A percentile compares a stretch with the other conserved stretches of the same genome.
phyloP scores from a whole-genome alignment of 2,113 vertebrate species.

The Colistium nudipinnis region DNA sequence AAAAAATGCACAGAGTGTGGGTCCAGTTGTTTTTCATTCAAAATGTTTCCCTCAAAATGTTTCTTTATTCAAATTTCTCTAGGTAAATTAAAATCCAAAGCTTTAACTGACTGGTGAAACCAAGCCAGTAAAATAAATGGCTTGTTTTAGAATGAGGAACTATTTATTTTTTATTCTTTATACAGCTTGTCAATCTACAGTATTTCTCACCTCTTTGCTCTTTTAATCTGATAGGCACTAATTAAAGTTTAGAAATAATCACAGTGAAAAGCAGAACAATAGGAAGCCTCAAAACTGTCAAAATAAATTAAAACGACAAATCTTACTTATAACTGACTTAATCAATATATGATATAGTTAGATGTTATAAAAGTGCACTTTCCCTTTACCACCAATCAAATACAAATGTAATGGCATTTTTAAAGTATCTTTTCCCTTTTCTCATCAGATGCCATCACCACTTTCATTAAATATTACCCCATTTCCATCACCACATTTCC shows the following conservation, averaged over 20 bases:
- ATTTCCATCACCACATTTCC: neutral
- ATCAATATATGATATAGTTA: too few species aligned
- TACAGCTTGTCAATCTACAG: neutral
- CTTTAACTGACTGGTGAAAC: neutral
- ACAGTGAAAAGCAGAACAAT: neutral
- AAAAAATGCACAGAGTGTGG: slow-evolving; percentile 11
- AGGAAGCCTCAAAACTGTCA: neutral
- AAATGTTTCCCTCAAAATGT: neutral
- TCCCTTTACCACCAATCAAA: neutral
- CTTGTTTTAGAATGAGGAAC: neutral
- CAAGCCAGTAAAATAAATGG: neutral
- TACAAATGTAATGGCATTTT: neutral
- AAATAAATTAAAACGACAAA: too few species aligned
- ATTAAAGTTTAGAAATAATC: neutral
- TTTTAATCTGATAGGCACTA: neutral
- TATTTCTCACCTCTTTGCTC: neutral
- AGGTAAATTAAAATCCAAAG: neutral
- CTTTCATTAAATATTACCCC: neutral
- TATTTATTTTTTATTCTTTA: neutral
- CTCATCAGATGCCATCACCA: too few species aligned
- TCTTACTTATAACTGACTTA: too few species aligned
- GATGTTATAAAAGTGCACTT: too few species aligned
- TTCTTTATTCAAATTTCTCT: slow-evolving; percentile 1
- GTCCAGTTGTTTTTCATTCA: neutral
- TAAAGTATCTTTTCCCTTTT: neutral